These are phyloP conservation scores for Ischnura elegans DNA, from an alignment of 2,888 invertebrate species.

Conservation along the genomic window DNA sequence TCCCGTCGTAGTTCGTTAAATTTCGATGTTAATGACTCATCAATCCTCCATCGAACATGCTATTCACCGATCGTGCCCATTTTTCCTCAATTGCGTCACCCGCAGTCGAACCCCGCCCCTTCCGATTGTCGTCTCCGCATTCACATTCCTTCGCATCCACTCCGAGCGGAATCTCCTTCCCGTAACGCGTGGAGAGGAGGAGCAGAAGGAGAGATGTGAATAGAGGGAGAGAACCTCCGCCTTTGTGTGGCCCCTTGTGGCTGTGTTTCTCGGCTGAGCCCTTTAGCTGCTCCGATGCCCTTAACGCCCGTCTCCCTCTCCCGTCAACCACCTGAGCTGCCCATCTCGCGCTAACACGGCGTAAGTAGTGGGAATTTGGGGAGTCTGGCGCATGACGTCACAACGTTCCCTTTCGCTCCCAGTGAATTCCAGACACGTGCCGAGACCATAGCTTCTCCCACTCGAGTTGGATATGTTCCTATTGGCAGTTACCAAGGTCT, in stretches of 20 bases:
- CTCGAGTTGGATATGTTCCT: too few relatives aligned
- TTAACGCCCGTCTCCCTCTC: conserved; percentile 38
- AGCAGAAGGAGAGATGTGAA: not conserved
- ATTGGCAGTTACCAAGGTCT: too few relatives aligned
- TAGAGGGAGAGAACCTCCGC: not conserved
- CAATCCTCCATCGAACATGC: not conserved
- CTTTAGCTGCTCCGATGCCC: conserved; percentile 19
- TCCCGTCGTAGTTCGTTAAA: not conserved
- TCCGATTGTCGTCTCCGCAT: not conserved
- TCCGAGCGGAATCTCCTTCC: not conserved
- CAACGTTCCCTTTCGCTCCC: too few relatives aligned
- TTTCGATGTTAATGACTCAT: not conserved
- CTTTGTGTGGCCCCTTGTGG: not conserved
- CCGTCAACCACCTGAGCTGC: conserved; percentile 35
- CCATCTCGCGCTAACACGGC: conserved; percentile 35
- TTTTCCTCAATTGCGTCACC: not conserved
- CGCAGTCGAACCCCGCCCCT: not conserved
- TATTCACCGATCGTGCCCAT: not conserved
- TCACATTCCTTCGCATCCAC: not conserved
- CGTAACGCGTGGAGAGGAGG: not conserved
- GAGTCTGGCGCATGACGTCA: too few relatives aligned
- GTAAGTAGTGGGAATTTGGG: too few relatives aligned
- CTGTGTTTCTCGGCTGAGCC: too few relatives aligned
- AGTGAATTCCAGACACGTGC: too few relatives aligned
- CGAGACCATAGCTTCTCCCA: too few relatives aligned